A percentile compares a stretch with the other conserved stretches of the same genome.
Evolutionary conservation across 2,113 vertebrate genomes (phyloP).

Genomic region (Apistogramma diplotaenia): DNA sequence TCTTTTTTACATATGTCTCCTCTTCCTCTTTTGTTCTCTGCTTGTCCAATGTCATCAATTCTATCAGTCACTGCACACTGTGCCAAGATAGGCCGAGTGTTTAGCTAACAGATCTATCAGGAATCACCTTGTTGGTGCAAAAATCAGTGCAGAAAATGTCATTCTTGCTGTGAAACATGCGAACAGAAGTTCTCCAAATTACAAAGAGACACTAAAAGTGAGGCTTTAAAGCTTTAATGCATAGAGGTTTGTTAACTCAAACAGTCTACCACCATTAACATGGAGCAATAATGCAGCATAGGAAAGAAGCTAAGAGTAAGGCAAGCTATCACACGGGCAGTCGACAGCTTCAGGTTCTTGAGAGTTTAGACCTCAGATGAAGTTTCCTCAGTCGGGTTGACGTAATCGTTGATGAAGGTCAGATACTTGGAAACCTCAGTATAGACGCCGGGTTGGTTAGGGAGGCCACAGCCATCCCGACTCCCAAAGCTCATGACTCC

Average conservation of each 20-base stretch:
- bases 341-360: background rate
- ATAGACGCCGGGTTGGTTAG: background rate
- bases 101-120: too few relatives aligned
- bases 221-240: conserved; percentile 50
- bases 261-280: background rate
- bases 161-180: background rate
- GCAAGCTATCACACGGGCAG: background rate
- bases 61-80: too few relatives aligned
- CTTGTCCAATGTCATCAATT: too few relatives aligned
- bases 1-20: too few relatives aligned
- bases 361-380: background rate
- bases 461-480: background rate
- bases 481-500: conserved; percentile 43
- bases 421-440: conserved; percentile 22
- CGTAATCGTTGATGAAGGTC: background rate
- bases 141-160: background rate
- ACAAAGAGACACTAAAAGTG: background rate
- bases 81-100: too few relatives aligned
- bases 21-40: too few relatives aligned
- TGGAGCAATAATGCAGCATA: background rate
- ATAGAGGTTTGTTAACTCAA: background rate
- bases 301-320: background rate
- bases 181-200: background rate
- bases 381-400: fast-evolving
- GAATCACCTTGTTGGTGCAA: too few relatives aligned